These are phyloP conservation scores for Macrobrachium rosenbergii DNA, from an alignment of 1,140 invertebrate genomes.

Conservation along the genomic window DNA sequence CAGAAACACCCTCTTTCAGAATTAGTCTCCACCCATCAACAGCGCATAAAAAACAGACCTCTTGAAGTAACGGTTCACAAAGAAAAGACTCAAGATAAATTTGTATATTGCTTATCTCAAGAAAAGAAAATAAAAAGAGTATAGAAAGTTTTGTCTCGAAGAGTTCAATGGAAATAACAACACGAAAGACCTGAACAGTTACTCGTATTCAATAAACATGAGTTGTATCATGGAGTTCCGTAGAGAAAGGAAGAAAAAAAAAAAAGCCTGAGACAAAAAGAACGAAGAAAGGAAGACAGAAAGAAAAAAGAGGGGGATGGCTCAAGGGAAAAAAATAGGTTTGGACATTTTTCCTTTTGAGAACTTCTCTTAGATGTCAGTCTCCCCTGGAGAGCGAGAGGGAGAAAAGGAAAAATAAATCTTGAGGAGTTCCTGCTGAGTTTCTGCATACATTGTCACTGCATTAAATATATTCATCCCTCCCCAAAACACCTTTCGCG, in stretches of 20 bases:
- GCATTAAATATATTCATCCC: not conserved
- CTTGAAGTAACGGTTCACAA: too few species aligned
- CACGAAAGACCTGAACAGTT: not conserved
- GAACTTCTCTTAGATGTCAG: too few species aligned
- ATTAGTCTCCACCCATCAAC: too few species aligned
- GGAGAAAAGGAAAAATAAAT: not conserved
- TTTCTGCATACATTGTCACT: not conserved
- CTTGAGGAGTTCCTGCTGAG: too few species aligned
- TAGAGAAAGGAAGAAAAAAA: not conserved
- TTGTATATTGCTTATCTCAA: too few species aligned
- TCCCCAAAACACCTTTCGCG: not conserved
- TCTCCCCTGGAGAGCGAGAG: not conserved
- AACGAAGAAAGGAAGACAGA: not conserved
- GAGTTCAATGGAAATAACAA: too few species aligned
- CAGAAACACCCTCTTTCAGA: not conserved
- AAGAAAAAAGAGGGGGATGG: not conserved
- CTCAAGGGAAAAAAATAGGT: not conserved
- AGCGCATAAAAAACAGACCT: too few species aligned
- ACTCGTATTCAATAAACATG: not conserved
- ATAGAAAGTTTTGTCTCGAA: too few species aligned
- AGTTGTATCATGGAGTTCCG: constrained; percentile 5
- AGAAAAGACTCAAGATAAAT: too few species aligned
- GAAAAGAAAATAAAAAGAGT: too few species aligned
- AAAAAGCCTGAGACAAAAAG: not conserved
- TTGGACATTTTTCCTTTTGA: too few species aligned